Conservation (phyloP, 2,113 vertebrate species). For the Asarcornis scutulata region DNA sequence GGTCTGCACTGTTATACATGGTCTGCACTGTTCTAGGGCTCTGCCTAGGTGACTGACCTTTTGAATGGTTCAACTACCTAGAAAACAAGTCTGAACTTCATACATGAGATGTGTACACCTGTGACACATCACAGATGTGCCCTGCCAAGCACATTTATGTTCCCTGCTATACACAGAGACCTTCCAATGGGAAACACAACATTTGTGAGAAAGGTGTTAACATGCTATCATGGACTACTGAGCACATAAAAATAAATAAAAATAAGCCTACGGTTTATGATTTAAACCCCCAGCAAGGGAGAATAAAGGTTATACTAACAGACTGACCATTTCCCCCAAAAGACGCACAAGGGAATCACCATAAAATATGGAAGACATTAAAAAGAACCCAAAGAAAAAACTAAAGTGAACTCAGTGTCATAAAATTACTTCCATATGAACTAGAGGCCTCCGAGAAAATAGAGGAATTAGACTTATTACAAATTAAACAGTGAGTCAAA, state of each 20-base stretch:
- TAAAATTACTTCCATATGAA: conserved; percentile 52
- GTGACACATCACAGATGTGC: neutral
- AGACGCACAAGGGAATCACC: neutral
- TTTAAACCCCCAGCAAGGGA: neutral
- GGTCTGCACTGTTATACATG: accelerated
- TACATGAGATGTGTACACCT: neutral
- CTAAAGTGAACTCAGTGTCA: neutral
- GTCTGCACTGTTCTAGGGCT: neutral
- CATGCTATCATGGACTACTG: neutral
- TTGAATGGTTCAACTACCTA: neutral
- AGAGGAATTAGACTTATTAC: neutral
- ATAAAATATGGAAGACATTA: conserved; percentile 20
- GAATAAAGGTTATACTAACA: conserved; percentile 2
- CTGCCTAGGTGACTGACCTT: neutral
- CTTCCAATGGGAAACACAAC: neutral
- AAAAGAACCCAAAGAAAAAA: neutral
- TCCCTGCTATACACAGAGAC: neutral
- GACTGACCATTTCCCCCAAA: neutral
- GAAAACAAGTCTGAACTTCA: neutral
- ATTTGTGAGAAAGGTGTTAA: neutral
- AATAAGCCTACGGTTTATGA: neutral
- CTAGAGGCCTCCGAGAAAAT: neutral
- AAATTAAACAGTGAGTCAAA: conserved; percentile 24
- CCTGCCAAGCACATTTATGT: neutral
- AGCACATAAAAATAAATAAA: neutral